Evolutionary conservation across 1,140 invertebrate species (phyloP).

Genomic region (Scaptomyza montana): DNA sequence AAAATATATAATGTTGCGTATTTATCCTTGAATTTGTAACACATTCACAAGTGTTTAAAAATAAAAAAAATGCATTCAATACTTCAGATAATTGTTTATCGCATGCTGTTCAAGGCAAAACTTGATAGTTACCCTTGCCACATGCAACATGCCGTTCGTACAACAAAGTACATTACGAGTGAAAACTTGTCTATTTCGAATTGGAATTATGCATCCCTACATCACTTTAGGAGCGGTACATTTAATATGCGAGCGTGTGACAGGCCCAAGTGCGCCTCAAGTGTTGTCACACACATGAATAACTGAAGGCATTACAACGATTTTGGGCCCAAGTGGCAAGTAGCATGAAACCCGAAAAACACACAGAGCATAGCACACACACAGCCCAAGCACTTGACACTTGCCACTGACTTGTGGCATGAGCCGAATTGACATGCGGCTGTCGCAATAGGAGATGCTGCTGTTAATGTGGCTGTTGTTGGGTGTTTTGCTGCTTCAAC

Average conservation of each 20-base stretch:
- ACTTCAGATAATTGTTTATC: slow-evolving; percentile 14
- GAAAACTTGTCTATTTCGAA: slow-evolving; percentile 17
- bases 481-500: slow-evolving; percentile 23
- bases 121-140: not conserved
- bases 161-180: not conserved
- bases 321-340: slow-evolving; percentile 55
- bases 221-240: slow-evolving; percentile 48
- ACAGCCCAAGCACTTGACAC: slow-evolving; percentile 66
- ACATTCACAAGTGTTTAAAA: not conserved
- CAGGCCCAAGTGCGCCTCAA: slow-evolving; percentile 66
- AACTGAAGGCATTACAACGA: slow-evolving; percentile 64
- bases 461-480: slow-evolving; percentile 35
- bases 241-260: slow-evolving; percentile 48
- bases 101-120: not conserved
- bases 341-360: slow-evolving; percentile 59
- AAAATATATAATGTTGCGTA: no score
- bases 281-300: slow-evolving; percentile 70
- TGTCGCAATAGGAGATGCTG: slow-evolving; percentile 38
- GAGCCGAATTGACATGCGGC: slow-evolving; percentile 53
- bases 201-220: slow-evolving; percentile 20
- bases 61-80: not conserved
- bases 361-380: slow-evolving; percentile 2
- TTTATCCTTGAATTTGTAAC: no score
- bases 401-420: slow-evolving; percentile 77
- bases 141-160: not conserved